These are phyloP conservation scores for Ptychodera flava DNA, from an alignment of 35 echinoderm and acorn worm genomes.

Conservation along the genomic window DNA sequence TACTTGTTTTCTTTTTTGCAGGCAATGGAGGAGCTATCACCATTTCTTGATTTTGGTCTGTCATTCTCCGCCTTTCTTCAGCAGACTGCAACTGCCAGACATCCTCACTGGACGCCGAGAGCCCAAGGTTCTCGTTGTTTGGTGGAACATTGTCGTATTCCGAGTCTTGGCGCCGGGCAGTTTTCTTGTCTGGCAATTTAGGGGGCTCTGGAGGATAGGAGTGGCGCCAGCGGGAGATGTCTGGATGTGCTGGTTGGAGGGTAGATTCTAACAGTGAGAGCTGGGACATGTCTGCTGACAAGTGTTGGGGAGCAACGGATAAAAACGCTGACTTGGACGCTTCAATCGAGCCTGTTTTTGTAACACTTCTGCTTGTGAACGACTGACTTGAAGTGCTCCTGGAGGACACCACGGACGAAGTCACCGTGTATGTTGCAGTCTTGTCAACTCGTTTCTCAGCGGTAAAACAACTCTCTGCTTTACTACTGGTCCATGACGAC, in stretches of 20 bases:
- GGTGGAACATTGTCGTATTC: neutral
- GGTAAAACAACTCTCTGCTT: neutral
- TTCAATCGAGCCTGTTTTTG: too few relatives aligned
- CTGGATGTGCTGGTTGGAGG: too few relatives aligned
- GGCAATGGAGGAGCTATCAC: slow-evolving; percentile 62
- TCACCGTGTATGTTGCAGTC: neutral
- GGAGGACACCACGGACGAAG: neutral
- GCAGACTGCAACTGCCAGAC: neutral
- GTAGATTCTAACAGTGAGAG: too few relatives aligned
- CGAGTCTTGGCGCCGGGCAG: neutral
- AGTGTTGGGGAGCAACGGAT: too few relatives aligned
- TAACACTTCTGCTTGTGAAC: too few relatives aligned
- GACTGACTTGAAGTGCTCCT: neutral
- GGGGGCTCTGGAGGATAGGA: neutral
- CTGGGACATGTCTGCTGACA: too few relatives aligned
- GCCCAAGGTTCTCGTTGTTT: neutral
- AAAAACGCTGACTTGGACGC: too few relatives aligned
- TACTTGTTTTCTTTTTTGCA: slow-evolving; percentile 70
- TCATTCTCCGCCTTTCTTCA: slow-evolving; percentile 14
- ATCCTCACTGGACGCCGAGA: neutral
- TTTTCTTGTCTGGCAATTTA: neutral
- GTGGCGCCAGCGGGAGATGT: neutral
- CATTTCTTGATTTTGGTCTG: slow-evolving; percentile 12
- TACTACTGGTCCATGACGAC: neutral
- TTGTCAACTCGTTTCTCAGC: neutral